Conservation (phyloP, 2,113 vertebrate genomes). For the Fregata magnificens region DNA sequence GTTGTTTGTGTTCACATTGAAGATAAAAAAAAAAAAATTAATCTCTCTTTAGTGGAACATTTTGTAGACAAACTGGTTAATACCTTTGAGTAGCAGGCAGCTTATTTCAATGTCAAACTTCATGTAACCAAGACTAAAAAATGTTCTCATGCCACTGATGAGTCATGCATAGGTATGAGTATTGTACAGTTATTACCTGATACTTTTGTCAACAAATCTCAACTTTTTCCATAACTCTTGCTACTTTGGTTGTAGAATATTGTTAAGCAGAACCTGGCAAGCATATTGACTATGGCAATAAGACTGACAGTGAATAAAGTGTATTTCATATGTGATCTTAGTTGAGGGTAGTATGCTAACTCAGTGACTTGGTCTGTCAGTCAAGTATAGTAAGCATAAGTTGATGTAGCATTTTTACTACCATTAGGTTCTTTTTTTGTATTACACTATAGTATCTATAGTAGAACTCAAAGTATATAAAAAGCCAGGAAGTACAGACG, state of each 20-base stretch:
- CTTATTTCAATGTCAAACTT: not conserved
- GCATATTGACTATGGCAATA: not conserved
- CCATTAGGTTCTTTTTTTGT: not conserved
- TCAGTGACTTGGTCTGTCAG: not conserved
- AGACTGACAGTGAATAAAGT: not conserved
- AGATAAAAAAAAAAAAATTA: not conserved
- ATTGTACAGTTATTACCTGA: not conserved
- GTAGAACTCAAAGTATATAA: not conserved
- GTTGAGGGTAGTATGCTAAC: not conserved
- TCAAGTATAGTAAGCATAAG: not conserved
- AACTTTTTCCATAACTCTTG: not conserved
- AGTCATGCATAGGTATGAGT: not conserved
- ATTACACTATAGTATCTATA: not conserved
- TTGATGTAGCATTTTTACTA: not conserved
- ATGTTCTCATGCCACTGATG: not conserved
- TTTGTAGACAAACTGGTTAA: not conserved
- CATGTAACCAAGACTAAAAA: not conserved
- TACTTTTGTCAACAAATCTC: not conserved
- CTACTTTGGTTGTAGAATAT: not conserved
- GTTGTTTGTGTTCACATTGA: not conserved
- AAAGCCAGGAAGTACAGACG: not conserved
- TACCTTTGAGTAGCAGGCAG: not conserved
- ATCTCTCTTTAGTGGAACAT: not conserved
- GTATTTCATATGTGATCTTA: not conserved
- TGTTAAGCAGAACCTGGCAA: not conserved